A percentile compares a stretch with the other conserved stretches of the same genome.
phyloP scores from a whole-genome alignment of 1,140 invertebrate species.

The Temnothorax nylanderi region DNA sequence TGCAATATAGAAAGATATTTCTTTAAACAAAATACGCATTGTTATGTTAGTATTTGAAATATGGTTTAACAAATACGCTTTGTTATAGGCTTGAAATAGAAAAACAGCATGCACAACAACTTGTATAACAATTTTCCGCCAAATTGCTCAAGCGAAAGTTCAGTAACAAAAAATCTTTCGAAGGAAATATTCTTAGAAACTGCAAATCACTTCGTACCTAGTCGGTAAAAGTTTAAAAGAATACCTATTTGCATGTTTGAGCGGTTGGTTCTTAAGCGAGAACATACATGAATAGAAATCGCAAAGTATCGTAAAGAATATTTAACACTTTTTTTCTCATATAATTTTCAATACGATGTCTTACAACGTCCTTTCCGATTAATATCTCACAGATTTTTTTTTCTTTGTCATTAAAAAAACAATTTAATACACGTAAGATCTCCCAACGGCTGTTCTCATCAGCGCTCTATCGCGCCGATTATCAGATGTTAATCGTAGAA shows the following conservation, averaged over 20 bases:
- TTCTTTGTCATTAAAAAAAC: background rate
- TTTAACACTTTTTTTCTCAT: background rate
- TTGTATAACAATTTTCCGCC: background rate
- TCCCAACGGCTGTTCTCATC: background rate
- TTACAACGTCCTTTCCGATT: background rate
- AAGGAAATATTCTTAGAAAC: constrained; percentile 12
- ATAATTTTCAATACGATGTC: background rate
- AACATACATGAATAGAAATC: background rate
- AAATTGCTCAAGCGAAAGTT: background rate
- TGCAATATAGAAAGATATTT: background rate
- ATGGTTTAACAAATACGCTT: background rate
- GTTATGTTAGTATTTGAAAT: background rate
- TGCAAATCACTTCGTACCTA: background rate
- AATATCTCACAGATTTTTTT: background rate
- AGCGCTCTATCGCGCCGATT: background rate
- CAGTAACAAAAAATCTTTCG: background rate
- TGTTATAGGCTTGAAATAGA: background rate
- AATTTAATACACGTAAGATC: background rate
- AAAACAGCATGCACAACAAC: background rate
- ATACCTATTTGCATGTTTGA: background rate
- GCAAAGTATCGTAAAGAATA: background rate
- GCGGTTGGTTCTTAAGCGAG: background rate
- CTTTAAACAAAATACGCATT: background rate
- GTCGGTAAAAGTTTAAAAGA: background rate
- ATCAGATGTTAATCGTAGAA: background rate